These are phyloP conservation scores for Tarsius wallacei DNA, from an alignment of 2,797 vertebrate species.

Conservation along the genomic window DNA sequence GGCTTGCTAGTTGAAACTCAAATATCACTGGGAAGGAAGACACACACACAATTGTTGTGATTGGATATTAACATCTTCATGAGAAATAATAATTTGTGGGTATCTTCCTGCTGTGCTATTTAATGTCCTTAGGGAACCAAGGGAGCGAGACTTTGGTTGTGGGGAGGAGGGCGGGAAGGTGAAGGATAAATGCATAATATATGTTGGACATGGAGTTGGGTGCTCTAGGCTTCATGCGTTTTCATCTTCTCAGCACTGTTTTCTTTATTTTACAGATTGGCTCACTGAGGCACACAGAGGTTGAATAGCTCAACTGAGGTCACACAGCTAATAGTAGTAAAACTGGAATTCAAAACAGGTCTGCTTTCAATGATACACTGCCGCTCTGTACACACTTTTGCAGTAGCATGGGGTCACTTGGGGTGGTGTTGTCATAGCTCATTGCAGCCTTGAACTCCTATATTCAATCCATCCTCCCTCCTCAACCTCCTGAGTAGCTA, in stretches of 20 bases:
- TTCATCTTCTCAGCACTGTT: neutral
- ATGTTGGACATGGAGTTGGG: neutral
- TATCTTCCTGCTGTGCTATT: neutral
- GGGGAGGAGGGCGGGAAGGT: neutral
- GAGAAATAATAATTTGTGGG: neutral
- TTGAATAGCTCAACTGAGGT: neutral
- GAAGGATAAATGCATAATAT: neutral
- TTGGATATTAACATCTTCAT: neutral
- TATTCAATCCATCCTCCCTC: neutral
- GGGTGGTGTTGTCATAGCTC: neutral
- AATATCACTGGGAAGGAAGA: neutral
- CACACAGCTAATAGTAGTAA: neutral
- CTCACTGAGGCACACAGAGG: neutral
- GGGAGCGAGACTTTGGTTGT: neutral
- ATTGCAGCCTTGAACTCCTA: neutral
- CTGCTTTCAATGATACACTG: neutral
- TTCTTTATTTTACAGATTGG: neutral
- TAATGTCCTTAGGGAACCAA: neutral
- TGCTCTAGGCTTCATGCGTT: neutral
- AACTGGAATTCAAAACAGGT: neutral
- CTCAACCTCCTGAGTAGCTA: neutral
- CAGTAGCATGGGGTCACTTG: neutral
- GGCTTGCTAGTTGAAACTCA: neutral
- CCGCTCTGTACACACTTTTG: neutral
- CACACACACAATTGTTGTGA: no score